Percentiles rank a stretch among this genome's conserved stretches.
Conservation (phyloP, 1,140 invertebrate species). For the Laodelphax striatellus region DNA sequence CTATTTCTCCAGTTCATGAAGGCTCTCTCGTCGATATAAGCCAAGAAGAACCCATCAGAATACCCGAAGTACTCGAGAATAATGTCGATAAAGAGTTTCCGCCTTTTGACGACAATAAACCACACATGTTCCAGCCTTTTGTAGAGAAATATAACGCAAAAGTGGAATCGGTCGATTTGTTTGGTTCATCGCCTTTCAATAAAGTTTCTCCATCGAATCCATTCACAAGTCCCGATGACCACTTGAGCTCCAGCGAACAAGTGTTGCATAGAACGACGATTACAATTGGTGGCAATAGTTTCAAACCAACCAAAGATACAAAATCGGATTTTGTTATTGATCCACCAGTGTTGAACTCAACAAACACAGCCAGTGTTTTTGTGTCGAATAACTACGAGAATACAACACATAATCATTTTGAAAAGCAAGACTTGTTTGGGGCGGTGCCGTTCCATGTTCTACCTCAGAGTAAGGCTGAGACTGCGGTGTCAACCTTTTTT, state of each 20-base stretch:
- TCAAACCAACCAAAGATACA: conserved; percentile 16
- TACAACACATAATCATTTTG: conserved; percentile 12
- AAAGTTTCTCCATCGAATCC: conserved; percentile 9
- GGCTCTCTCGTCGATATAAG: conserved; percentile 16
- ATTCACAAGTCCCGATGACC: conserved; percentile 2
- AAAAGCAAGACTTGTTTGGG: conserved; percentile 43
- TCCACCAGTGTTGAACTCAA: not conserved
- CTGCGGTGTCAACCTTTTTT: not conserved
- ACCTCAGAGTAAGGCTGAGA: conserved; percentile 6
- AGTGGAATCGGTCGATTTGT: conserved; percentile 31
- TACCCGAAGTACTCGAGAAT: not conserved
- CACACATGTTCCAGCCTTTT: conserved; percentile 1
- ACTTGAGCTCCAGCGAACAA: conserved; percentile 2
- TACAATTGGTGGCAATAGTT: conserved; percentile 12
- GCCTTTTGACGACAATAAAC: not conserved
- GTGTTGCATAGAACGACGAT: conserved; percentile 11
- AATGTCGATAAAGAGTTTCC: not conserved
- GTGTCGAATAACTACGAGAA: not conserved
- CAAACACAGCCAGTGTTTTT: conserved; percentile 1
- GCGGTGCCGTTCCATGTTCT: conserved; percentile 45
- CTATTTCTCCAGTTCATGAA: conserved; percentile 15
- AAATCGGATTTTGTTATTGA: conserved; percentile 16
- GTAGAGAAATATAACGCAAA: not conserved
- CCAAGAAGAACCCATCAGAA: not conserved
- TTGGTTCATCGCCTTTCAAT: conserved; percentile 41